phyloP scores from a whole-genome alignment of 2,888 invertebrate genomes.

The Chirona hameri region DNA sequence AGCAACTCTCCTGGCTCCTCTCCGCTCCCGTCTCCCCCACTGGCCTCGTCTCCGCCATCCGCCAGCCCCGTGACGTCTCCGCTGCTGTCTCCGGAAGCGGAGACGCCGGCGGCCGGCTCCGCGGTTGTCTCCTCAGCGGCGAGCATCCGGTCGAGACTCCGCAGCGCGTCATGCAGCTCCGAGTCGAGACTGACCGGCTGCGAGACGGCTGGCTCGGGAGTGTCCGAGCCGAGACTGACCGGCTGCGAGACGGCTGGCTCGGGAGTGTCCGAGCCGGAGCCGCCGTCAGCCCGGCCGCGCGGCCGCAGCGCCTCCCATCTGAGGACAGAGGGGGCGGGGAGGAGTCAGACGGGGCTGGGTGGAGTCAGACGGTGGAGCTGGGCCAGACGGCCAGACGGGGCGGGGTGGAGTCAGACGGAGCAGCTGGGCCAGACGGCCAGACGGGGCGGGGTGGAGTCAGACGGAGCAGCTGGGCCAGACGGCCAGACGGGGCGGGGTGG shows the following conservation, averaged over 20 bases:
- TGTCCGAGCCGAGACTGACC: too few relatives aligned
- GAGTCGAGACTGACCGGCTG: conserved; percentile 33
- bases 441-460: too few relatives aligned
- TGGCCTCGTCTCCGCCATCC: conserved; percentile 48
- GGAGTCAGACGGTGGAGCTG: too few relatives aligned
- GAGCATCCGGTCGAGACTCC: conserved; percentile 1
- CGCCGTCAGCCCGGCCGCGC: conserved; percentile 37
- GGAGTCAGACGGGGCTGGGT: too few relatives aligned
- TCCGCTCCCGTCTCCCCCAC: neutral
- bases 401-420: too few relatives aligned
- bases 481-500: too few relatives aligned
- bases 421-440: too few relatives aligned
- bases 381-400: too few relatives aligned
- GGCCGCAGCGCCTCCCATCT: conserved; percentile 27
- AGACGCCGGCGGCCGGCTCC: neutral
- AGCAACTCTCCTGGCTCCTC: conserved; percentile 56
- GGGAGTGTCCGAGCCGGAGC: conserved; percentile 42
- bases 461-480: too few relatives aligned
- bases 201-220: too few relatives aligned
- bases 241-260: too few relatives aligned
- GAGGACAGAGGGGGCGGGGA: neutral
- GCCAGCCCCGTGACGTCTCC: conserved; percentile 25
- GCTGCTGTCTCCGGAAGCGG: conserved; percentile 29
- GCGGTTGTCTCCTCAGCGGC: conserved; percentile 26
- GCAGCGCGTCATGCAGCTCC: conserved; percentile 31